Evolutionary conservation across 2,797 vertebrate genomes (phyloP).

Genomic region (Momotus momota): DNA sequence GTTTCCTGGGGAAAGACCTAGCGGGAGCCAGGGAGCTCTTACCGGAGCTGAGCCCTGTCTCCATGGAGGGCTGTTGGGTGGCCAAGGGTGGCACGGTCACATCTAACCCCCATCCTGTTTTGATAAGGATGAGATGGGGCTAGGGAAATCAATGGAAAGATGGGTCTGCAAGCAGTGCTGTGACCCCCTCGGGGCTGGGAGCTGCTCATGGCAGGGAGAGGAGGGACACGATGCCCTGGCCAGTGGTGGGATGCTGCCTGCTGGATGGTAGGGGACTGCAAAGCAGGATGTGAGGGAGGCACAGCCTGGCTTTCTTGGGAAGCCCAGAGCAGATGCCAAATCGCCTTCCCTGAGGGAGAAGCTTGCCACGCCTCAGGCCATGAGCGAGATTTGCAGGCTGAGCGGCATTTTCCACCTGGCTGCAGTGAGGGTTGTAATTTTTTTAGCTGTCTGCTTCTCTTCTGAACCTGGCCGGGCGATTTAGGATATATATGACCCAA

Average conservation of each 20-base stretch:
- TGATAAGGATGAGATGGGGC: background rate
- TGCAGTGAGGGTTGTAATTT: accelerated
- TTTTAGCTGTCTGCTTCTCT: background rate
- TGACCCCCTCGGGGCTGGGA: background rate
- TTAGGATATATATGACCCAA: background rate
- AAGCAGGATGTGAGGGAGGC: background rate
- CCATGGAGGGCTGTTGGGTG: background rate
- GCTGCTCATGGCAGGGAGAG: accelerated
- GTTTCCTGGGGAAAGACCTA: background rate
- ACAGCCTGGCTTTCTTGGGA: background rate
- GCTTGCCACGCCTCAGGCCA: background rate
- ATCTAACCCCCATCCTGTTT: accelerated
- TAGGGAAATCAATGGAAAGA: background rate
- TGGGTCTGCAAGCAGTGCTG: accelerated
- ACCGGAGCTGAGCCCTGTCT: background rate
- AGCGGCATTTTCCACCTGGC: background rate
- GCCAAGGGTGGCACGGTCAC: accelerated
- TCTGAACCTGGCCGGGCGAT: background rate
- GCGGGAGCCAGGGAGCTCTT: background rate
- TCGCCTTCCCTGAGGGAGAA: background rate
- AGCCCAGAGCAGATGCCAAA: background rate
- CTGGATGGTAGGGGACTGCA: background rate
- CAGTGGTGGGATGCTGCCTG: background rate
- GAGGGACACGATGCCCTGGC: background rate
- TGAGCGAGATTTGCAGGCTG: background rate